Conservation (phyloP, 2,113 vertebrate species). For the Enhydra lutris region DNA sequence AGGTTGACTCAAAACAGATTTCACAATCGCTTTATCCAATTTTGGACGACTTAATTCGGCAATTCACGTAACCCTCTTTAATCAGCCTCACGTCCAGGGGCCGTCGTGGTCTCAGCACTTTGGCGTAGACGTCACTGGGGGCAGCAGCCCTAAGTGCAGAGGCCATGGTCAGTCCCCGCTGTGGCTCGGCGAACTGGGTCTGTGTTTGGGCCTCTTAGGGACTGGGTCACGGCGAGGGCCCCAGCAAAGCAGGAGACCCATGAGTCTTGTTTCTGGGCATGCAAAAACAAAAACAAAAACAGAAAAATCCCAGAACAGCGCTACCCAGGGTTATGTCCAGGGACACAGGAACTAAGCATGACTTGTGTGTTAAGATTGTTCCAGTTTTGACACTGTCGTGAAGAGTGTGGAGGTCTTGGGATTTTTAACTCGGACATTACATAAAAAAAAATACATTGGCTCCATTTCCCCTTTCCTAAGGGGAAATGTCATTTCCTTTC, state of each 20-base stretch:
- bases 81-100: conserved; percentile 73
- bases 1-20: conserved; percentile 87
- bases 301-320: background rate
- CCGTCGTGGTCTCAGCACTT: conserved; percentile 41
- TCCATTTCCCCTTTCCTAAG: background rate
- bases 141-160: background rate
- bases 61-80: conserved; percentile 76
- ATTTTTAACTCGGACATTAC: background rate
- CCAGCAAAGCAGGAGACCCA: background rate
- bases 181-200: background rate
- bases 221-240: background rate
- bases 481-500: background rate
- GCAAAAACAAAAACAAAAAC: background rate
- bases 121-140: conserved; percentile 44
- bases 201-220: background rate
- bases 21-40: conserved; percentile 84
- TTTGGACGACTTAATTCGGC: conserved; percentile 83
- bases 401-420: background rate
- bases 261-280: background rate
- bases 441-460: background rate
- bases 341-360: background rate
- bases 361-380: background rate
- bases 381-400: background rate
- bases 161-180: background rate
- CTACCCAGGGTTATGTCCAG: background rate